These are phyloP conservation scores for Diglossa cyanea DNA, from an alignment of 2,797 vertebrate genomes.

Conservation along the genomic window DNA sequence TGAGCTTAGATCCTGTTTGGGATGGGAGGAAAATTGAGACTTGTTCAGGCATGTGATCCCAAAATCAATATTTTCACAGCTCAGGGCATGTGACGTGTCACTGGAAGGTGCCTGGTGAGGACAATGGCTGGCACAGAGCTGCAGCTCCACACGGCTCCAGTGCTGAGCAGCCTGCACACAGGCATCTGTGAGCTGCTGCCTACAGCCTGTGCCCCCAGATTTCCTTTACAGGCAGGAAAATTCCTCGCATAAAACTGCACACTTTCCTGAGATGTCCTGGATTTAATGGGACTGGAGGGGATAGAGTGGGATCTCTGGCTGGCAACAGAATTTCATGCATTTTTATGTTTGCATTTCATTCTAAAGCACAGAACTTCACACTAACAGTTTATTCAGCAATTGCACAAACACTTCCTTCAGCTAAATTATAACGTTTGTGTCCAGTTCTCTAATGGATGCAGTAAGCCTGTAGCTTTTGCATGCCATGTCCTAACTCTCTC, in stretches of 20 bases:
- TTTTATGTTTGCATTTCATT: background rate
- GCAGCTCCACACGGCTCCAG: background rate
- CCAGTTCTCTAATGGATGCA: background rate
- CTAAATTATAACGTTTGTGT: background rate
- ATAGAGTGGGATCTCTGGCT: background rate
- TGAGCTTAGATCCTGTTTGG: background rate
- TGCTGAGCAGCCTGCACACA: fast-evolving
- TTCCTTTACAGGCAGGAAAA: background rate
- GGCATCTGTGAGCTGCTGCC: background rate
- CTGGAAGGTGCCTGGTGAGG: background rate
- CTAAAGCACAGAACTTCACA: background rate
- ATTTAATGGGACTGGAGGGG: background rate
- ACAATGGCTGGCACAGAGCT: constrained; percentile 34
- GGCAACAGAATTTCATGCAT: background rate
- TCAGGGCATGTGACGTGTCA: background rate
- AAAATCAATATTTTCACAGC: constrained; percentile 54
- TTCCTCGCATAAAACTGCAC: background rate
- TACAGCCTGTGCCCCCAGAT: background rate
- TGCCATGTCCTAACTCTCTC: background rate
- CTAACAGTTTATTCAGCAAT: background rate
- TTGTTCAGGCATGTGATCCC: background rate
- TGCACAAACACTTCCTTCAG: background rate
- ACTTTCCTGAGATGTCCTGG: background rate
- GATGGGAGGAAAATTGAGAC: constrained; percentile 19
- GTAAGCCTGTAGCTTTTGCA: background rate